These are phyloP conservation scores for Drosophila sp. DNA, from an alignment of 1,140 invertebrate genomes.

Conservation along the genomic window DNA sequence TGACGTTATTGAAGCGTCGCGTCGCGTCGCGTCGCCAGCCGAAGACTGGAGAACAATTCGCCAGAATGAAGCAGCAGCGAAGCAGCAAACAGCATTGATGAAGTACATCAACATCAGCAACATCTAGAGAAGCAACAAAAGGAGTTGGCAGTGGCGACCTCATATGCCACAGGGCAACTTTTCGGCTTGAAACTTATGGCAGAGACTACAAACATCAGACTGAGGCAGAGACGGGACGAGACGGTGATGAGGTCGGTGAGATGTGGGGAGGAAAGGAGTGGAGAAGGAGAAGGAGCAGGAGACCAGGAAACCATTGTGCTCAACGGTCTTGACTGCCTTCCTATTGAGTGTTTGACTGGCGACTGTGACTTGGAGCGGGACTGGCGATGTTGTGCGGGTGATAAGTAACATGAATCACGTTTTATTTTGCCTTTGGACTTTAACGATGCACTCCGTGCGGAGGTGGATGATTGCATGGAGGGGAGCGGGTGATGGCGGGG, in stretches of 20 bases:
- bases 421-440: constrained; percentile 82
- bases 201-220: constrained; percentile 10
- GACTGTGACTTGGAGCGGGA: constrained; percentile 21
- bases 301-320: constrained; percentile 73
- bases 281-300: constrained; percentile 15
- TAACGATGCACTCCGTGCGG: constrained; percentile 69
- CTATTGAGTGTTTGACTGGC: constrained; percentile 20
- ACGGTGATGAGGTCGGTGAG: background rate
- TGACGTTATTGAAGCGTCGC: constrained; percentile 56
- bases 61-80: constrained; percentile 25
- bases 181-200: constrained; percentile 60
- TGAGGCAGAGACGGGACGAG: background rate
- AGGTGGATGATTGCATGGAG: too few relatives aligned
- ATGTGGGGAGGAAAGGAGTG: background rate
- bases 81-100: constrained; percentile 60
- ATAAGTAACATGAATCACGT: constrained; percentile 83
- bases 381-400: constrained; percentile 75
- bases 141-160: constrained; percentile 47
- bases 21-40: too few relatives aligned
- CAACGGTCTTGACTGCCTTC: constrained; percentile 28
- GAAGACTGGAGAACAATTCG: constrained; percentile 32
- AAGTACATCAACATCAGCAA: constrained; percentile 55
- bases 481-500: background rate
- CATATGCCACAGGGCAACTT: constrained; percentile 80
- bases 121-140: constrained; percentile 10